phyloP scores from a whole-genome alignment of 1,140 invertebrate species.

The Solen grandis region DNA sequence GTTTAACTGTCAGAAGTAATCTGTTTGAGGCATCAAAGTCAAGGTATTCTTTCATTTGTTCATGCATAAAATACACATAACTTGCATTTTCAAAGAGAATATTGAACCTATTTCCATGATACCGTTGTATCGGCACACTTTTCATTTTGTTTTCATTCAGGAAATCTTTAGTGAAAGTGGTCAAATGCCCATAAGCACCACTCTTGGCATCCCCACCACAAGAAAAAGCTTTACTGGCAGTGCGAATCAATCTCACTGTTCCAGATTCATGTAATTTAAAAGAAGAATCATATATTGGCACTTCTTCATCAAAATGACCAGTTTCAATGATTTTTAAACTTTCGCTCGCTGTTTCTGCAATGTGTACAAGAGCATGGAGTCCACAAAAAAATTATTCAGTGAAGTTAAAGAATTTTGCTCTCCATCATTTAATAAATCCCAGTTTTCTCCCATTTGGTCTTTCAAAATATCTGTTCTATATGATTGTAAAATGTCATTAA shows the following conservation, averaged over 20 bases:
- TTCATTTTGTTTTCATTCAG: conserved; percentile 24
- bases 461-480: conserved; percentile 39
- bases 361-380: conserved; percentile 42
- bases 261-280: conserved; percentile 31
- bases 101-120: too few species aligned
- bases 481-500: conserved; percentile 35
- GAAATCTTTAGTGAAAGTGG: too few species aligned
- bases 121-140: conserved; percentile 45
- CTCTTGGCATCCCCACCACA: conserved; percentile 53
- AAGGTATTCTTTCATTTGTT: conserved; percentile 17
- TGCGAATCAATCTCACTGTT: conserved; percentile 22
- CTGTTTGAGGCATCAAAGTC: conserved; percentile 5
- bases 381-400: conserved; percentile 51
- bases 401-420: conserved; percentile 15
- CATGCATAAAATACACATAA: background rate
- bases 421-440: conserved; percentile 7
- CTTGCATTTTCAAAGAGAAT: background rate
- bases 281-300: conserved; percentile 20
- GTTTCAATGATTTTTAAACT: conserved; percentile 13
- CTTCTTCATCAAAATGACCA: conserved; percentile 15
- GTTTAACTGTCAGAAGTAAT: background rate
- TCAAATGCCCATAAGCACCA: too few species aligned
- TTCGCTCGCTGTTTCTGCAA: conserved; percentile 16
- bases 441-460: conserved; percentile 9
- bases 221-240: conserved; percentile 46